Conservation (phyloP, 2,888 invertebrate genomes). For the Alloscopus bannaensis region DNA sequence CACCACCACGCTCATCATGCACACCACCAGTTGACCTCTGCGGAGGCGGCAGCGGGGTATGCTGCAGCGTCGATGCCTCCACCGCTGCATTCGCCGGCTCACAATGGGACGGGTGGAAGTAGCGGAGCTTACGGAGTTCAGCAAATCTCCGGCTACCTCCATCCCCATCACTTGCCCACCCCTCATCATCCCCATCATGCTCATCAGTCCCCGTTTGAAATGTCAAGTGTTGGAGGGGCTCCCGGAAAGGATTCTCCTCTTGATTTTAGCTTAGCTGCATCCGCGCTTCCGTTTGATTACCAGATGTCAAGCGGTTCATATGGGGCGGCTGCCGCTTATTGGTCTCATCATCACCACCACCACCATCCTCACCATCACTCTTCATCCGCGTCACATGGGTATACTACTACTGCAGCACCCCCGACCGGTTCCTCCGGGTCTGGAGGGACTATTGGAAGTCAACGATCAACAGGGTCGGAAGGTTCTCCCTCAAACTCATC, state of each 20-base stretch:
- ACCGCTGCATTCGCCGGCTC: constrained; percentile 74
- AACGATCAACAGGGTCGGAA: constrained; percentile 55
- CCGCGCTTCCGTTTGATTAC: constrained; percentile 67
- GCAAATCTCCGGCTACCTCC: constrained; percentile 48
- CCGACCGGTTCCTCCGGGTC: constrained; percentile 43
- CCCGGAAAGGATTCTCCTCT: constrained; percentile 71
- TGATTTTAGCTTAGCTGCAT: constrained; percentile 70
- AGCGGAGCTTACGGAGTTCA: constrained; percentile 53
- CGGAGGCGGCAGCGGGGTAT: constrained; percentile 66
- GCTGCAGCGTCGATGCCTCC: constrained; percentile 72
- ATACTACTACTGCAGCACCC: constrained; percentile 42
- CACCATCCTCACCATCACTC: constrained; percentile 59
- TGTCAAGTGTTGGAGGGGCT: constrained; percentile 42
- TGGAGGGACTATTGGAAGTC: constrained; percentile 51
- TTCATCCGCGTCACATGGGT: constrained; percentile 56
- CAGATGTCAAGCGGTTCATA: constrained; percentile 63
- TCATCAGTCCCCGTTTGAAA: constrained; percentile 63
- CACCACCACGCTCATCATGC: constrained; percentile 73
- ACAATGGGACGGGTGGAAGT: constrained; percentile 40
- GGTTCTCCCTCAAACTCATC: constrained; percentile 63
- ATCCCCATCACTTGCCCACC: constrained; percentile 45
- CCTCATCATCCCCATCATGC: constrained; percentile 74
- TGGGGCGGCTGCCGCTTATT: constrained; percentile 64
- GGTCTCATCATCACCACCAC: constrained; percentile 67
- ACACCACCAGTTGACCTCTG: constrained; percentile 70